These are phyloP conservation scores for Calyptomena viridis DNA, from an alignment of 2,113 vertebrate genomes.

Conservation along the genomic window DNA sequence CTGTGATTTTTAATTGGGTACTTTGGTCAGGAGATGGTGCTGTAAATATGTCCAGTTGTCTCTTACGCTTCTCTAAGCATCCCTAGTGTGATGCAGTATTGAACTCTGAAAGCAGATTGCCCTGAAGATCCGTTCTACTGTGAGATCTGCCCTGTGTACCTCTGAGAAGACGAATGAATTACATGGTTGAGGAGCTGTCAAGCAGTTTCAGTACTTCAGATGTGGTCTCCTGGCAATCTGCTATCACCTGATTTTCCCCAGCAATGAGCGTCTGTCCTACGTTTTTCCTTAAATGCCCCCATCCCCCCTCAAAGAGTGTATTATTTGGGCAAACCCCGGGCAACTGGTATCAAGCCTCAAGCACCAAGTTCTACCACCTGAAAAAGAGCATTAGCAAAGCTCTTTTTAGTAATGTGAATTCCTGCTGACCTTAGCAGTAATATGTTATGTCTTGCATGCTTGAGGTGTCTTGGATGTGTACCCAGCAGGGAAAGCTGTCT, in stretches of 20 bases:
- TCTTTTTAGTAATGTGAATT: not conserved
- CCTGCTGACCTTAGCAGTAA: not conserved
- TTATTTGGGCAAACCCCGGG: not conserved
- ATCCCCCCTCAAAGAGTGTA: not conserved
- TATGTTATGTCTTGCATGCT: not conserved
- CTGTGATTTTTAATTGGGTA: not conserved
- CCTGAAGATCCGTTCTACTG: not conserved
- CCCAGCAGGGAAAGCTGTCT: not conserved
- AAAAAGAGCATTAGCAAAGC: not conserved
- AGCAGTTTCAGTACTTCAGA: not conserved
- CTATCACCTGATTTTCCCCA: not conserved
- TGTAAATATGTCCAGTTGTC: conserved; percentile 42
- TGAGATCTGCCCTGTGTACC: not conserved
- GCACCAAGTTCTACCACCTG: not conserved
- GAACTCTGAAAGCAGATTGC: not conserved
- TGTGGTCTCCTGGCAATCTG: not conserved
- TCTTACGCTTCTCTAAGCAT: not conserved
- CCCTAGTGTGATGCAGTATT: not conserved
- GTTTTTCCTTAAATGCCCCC: not conserved
- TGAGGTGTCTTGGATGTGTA: not conserved
- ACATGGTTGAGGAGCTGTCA: conserved; percentile 6
- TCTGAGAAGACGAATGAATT: conserved; percentile 28
- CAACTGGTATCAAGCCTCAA: not conserved
- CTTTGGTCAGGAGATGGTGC: conserved; percentile 42
- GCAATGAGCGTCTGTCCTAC: not conserved